Evolutionary conservation across 2,888 invertebrate species (phyloP), one percentile per base, ranked within the genome.

Genomic region (Cremastinae sp.): DNA sequence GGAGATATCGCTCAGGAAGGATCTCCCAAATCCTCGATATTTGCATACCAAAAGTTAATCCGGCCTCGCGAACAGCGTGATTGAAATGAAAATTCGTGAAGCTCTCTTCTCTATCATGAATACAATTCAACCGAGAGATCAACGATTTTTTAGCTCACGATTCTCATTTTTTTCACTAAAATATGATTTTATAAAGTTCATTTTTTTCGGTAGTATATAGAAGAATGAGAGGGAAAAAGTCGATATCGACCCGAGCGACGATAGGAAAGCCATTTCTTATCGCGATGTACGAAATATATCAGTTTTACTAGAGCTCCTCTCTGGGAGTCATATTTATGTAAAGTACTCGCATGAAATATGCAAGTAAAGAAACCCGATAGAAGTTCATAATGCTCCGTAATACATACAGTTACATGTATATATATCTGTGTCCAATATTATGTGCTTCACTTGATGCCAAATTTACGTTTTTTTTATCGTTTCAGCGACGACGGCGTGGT

Each of bases 401-500:
- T 51, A 66, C 56, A 20, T 28, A 34, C 45, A 34, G 41, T 56
- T 18, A 36, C 34, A 10, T 22, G 34, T 18, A 18, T 18, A 12
- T 7, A 28, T 65, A 16, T 49, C n/a, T n/a, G n/a, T n/a, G n/a
- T n/a, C n/a, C n/a, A n/a, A n/a, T n/a, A n/a, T n/a, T n/a, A n/a
- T n/a, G n/a, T n/a, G n/a, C n/a, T 47, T 8, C 14, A 16, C 45
- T 43, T 28, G 7, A 45, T 49, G 16, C 20, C 54, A 20, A 38
- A 68, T 61, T 53, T 14, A 59, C 43, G 45, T 68, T 41, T 53
- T 77, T 74, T 78, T 71, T 82, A 83, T 79, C 82, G 78, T 90
- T 90, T 51, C 88, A 90, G 90, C 91, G 84, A 90, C 91, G 87
- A 91, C 91, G 78, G 88, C 90, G 82, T 93, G 93, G 91, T 91